A percentile compares a stretch with the other conserved stretches of the same genome.
Evolutionary conservation across 2,797 vertebrate species (phyloP).

Genomic region (Sarcophilus harrisii): DNA sequence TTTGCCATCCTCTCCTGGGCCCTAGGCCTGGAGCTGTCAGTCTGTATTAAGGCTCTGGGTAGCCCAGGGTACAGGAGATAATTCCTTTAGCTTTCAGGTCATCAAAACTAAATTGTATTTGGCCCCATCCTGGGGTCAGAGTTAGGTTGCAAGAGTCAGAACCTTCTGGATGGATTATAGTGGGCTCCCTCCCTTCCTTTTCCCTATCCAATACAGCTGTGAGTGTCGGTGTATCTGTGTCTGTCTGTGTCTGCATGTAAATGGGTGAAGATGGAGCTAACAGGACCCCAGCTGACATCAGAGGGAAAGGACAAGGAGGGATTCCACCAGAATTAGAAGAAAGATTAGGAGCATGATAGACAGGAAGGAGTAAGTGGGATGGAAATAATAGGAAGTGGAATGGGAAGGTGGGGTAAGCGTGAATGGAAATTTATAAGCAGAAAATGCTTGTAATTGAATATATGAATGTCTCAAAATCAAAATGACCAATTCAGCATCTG

Average conservation of each 20-base stretch:
- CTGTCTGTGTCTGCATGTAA: not conserved
- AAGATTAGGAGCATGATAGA: not conserved
- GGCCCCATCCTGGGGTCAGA: not conserved
- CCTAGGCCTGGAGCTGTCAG: constrained; percentile 7
- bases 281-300: not conserved
- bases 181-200: not conserved
- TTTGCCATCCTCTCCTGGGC: not conserved
- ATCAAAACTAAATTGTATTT: constrained; percentile 5
- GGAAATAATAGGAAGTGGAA: not conserved
- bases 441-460: not conserved
- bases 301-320: not conserved
- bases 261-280: not conserved
- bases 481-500: not conserved
- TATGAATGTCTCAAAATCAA: not conserved
- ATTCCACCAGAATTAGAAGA: not conserved
- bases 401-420: not conserved
- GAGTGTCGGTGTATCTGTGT: not conserved
- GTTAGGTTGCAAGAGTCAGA: not conserved
- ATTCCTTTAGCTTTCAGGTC: constrained; percentile 56
- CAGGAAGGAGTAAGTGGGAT: not conserved
- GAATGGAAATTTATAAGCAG: not conserved
- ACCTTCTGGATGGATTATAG: constrained; percentile 17
- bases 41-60: not conserved
- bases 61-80: constrained; percentile 5
- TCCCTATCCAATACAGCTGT: not conserved